Base-by-base conservation (phyloP, 2,113 vertebrate genomes). In the Lichenostomus cassidix region DNA sequence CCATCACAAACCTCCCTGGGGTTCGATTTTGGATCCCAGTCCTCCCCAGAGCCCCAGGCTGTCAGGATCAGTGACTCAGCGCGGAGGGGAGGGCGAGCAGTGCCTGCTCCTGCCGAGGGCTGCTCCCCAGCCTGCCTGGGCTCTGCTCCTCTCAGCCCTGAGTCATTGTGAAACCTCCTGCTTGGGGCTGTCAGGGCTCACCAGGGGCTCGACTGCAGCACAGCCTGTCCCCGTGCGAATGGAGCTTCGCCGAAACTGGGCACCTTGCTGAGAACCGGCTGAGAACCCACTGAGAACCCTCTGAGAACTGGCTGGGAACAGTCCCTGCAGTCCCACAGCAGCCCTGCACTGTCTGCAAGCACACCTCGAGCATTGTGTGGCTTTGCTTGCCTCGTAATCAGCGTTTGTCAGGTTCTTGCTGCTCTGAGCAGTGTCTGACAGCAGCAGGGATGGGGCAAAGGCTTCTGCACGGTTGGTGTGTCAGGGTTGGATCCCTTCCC, bases 281-380 rank as follows among this genome's bases (percentile, higher is more conserved):
- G 67, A 2, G 35, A 22, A 23, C 47, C 15, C 15, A 5, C 47
- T 46, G 8, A 46, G 8, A 46, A 46, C 19, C 44, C 18, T 18
- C 19, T 46, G 44, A 46, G 19, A 46, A 9, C 44, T 6, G 42
- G 42, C 42, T 42, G 39, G 39, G 39, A 39, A 39, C 39, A 37
- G 37, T 37, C 37, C 42, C 42, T 17, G 16, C 17, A 17, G 20
- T 21, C 46, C 46, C 20, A 21, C 46, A 11, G 49, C 1, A 6
- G 24, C 58, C 27, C 7, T 1, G 8, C 37, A 13, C 23, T 11
- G 0, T 9, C 42, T 15, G 42, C 3, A 1, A 33, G 24, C 16
- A 37, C 3, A 4, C 5, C 9, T 0, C 0, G n/a, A 23, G 50
- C 12, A 3, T 1, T 1, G 28, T 2, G 59, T 4, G n/a, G 31